Evolutionary conservation across 2,888 invertebrate species (phyloP).

Genomic region (Coremacera marginata): DNA sequence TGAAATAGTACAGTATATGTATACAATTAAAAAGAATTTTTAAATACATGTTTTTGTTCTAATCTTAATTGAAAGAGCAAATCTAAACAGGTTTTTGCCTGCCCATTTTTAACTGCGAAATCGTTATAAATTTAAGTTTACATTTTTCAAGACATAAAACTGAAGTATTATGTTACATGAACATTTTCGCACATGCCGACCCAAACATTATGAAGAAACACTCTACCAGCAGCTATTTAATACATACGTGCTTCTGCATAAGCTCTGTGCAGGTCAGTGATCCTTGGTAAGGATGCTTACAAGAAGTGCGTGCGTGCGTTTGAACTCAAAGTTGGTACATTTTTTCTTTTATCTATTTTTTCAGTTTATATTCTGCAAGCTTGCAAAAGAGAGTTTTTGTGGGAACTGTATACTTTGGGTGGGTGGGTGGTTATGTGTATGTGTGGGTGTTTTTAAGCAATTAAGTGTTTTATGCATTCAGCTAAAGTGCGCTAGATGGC

Average conservation of each 20-base stretch:
- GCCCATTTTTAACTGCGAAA: no score
- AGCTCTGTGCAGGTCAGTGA: conserved; percentile 20
- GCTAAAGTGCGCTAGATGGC: conserved; percentile 38
- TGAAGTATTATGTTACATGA: not conserved
- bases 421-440: not conserved
- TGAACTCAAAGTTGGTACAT: not conserved
- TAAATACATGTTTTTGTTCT: no score
- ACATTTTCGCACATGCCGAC: not conserved
- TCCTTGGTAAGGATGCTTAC: conserved; percentile 16
- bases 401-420: not conserved
- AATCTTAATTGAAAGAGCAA: no score
- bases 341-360: not conserved
- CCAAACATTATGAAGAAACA: not conserved
- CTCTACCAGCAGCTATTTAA: not conserved
- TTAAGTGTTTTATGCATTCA: conserved; percentile 54
- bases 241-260: not conserved
- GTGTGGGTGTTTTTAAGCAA: conserved; percentile 52
- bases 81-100: no score
- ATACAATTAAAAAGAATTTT: no score
- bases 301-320: conserved; percentile 8
- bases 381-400: not conserved
- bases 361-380: not conserved
- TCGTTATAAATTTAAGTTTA: no score
- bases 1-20: no score
- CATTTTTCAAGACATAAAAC: not conserved